These are phyloP conservation scores for Phyllotis vaccarum DNA, from an alignment of 2,797 vertebrate genomes.

Conservation along the genomic window DNA sequence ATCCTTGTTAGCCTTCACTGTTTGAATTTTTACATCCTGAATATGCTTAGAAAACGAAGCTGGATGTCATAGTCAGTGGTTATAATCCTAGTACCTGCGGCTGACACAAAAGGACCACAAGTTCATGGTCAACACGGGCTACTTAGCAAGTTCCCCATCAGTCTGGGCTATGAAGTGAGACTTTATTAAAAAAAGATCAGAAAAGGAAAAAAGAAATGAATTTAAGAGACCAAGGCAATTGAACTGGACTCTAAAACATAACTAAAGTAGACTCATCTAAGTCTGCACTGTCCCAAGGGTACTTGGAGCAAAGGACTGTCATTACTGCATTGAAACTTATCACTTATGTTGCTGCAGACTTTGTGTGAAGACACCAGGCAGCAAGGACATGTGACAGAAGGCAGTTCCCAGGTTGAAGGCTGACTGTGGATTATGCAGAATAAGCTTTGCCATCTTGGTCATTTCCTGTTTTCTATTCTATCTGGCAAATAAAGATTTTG, in stretches of 20 bases:
- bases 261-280: background rate
- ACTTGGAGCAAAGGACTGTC: background rate
- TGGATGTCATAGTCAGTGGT: background rate
- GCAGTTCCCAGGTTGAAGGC: background rate
- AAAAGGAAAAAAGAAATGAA: background rate
- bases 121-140: background rate
- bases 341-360: background rate
- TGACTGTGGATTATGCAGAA: background rate
- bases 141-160: background rate
- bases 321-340: accelerated
- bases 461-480: background rate
- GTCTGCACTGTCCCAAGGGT: background rate
- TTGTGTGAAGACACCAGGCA: background rate
- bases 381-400: too few species aligned
- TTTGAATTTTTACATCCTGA: background rate
- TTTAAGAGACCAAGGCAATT: background rate
- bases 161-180: background rate
- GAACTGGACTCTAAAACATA: background rate
- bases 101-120: background rate
- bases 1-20: background rate
- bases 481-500: constrained; percentile 12
- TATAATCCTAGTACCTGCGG: background rate
- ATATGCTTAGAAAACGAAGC: constrained; percentile 45
- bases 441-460: background rate
- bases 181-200: background rate